Evolutionary conservation across 2,888 invertebrate genomes (phyloP).

Genomic region (Acrocera orbiculus): DNA sequence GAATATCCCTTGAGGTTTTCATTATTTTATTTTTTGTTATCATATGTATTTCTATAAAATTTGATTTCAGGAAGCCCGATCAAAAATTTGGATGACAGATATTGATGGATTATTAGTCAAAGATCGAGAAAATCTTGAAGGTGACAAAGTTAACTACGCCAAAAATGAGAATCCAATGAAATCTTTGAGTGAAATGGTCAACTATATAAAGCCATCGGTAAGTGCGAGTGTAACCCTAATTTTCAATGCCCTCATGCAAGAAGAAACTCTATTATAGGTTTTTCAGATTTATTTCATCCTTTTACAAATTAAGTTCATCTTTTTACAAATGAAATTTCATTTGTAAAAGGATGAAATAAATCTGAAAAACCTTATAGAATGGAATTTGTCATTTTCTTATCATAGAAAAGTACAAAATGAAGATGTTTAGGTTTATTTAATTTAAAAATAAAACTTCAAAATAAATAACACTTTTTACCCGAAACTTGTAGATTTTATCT

Average conservation of each 20-base stretch:
- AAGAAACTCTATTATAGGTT: too few relatives aligned
- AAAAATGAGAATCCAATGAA: slow-evolving; percentile 64
- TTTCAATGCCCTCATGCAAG: too few relatives aligned
- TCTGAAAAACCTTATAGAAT: too few relatives aligned
- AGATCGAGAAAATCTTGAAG: slow-evolving; percentile 45
- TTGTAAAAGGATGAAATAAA: too few relatives aligned
- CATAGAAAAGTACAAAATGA: too few relatives aligned
- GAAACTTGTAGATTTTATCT: neutral
- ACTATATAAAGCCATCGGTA: slow-evolving; percentile 78
- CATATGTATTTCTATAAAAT: neutral
- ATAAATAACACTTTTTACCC: neutral
- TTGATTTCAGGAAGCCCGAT: slow-evolving; percentile 47
- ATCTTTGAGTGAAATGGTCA: slow-evolving; percentile 61
- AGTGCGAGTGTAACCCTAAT: too few relatives aligned
- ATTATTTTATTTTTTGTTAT: neutral
- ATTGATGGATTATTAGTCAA: slow-evolving; percentile 75
- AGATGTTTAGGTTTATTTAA: too few relatives aligned
- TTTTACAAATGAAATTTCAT: too few relatives aligned
- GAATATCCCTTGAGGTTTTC: slow-evolving; percentile 31
- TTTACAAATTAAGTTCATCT: too few relatives aligned
- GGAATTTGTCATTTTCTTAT: too few relatives aligned
- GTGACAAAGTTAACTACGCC: slow-evolving; percentile 53
- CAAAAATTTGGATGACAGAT: slow-evolving; percentile 92
- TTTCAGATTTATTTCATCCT: too few relatives aligned
- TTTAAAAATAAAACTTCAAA: neutral